phyloP scores from a whole-genome alignment of 1,140 invertebrate species.

The Tetragnatha versicolor region DNA sequence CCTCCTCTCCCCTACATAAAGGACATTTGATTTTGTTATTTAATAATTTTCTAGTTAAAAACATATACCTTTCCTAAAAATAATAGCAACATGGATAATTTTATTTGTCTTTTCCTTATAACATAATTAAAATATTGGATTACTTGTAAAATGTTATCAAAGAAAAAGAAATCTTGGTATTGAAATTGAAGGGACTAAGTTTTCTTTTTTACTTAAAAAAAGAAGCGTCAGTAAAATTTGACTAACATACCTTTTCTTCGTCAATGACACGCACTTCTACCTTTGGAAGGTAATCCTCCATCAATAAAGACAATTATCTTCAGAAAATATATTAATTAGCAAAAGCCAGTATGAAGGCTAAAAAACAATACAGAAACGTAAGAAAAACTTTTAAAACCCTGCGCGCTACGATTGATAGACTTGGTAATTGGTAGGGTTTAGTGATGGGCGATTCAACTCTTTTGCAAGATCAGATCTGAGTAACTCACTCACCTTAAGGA shows the following conservation, averaged over 20 bases:
- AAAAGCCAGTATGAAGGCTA: not conserved
- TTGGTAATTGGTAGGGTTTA: too few relatives aligned
- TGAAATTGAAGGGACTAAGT: not conserved
- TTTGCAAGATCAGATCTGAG: too few relatives aligned
- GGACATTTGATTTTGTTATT: too few relatives aligned
- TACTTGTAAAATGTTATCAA: not conserved
- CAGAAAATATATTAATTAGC: not conserved
- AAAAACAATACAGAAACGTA: not conserved
- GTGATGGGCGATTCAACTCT: too few relatives aligned
- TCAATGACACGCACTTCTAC: conserved; percentile 50
- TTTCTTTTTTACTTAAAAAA: not conserved
- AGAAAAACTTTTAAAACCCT: conserved; percentile 43
- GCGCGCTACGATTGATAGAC: conserved; percentile 23
- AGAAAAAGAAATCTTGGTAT: too few relatives aligned
- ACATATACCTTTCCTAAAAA: not conserved
- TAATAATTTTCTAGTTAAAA: too few relatives aligned
- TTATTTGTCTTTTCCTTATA: not conserved
- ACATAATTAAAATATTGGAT: not conserved
- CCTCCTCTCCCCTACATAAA: too few relatives aligned
- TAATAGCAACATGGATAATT: not conserved
- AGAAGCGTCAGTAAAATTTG: not conserved
- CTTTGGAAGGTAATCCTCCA: conserved; percentile 46
- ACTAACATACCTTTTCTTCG: conserved; percentile 41
- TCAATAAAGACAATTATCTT: not conserved
- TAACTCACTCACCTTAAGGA: too few relatives aligned